phyloP scores from a whole-genome alignment of 2,797 vertebrate genomes.

The Notolabrus celidotus region DNA sequence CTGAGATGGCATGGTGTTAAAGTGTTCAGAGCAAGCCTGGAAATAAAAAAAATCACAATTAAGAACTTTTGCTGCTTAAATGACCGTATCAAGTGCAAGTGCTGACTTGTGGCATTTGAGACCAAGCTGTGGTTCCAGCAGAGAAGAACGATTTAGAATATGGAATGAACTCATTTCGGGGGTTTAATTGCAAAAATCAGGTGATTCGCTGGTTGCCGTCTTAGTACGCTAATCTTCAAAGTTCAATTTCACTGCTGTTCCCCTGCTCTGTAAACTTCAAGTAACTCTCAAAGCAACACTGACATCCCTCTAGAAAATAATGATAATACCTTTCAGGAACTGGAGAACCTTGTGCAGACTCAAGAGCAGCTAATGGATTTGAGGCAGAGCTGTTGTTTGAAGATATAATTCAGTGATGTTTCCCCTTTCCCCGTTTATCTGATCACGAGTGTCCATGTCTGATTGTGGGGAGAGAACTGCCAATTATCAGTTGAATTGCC shows the following conservation, averaged over 20 bases:
- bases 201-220: too few relatives aligned
- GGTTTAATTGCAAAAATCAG: too few relatives aligned
- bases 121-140: too few relatives aligned
- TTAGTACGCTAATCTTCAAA: not conserved
- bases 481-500: slow-evolving; percentile 4
- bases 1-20: too few relatives aligned
- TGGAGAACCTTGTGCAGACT: not conserved
- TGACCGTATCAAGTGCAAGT: too few relatives aligned
- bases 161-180: too few relatives aligned
- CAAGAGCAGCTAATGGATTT: slow-evolving; percentile 3
- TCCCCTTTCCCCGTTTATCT: slow-evolving; percentile 2
- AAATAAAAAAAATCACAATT: too few relatives aligned
- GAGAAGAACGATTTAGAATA: too few relatives aligned
- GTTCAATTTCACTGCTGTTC: not conserved
- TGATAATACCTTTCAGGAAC: not conserved
- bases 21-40: too few relatives aligned
- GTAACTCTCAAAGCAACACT: not conserved
- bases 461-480: not conserved
- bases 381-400: not conserved
- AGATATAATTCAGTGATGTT: not conserved
- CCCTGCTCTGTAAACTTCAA: not conserved
- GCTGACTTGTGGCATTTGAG: too few relatives aligned
- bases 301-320: not conserved
- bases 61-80: too few relatives aligned
- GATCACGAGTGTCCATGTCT: not conserved